Conservation (phyloP, 2,113 vertebrate genomes). For the Recurvirostra avosetta region DNA sequence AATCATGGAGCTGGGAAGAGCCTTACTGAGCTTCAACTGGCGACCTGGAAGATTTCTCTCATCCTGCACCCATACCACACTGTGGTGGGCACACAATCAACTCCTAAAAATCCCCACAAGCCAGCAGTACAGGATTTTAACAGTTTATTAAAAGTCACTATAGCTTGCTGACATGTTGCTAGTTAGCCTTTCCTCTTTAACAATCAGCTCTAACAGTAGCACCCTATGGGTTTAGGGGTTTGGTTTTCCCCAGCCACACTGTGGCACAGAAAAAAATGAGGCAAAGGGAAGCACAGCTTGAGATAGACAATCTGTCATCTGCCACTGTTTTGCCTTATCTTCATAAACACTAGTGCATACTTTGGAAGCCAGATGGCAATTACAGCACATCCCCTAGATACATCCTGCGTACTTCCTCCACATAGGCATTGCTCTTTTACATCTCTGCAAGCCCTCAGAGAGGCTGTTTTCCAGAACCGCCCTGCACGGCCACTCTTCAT, state of each 20-base stretch:
- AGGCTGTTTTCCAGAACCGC: not conserved
- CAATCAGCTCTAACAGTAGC: not conserved
- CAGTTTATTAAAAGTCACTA: not conserved
- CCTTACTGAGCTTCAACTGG: not conserved
- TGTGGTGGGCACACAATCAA: not conserved
- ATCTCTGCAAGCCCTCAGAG: not conserved
- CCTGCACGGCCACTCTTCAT: not conserved
- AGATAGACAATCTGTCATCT: not conserved
- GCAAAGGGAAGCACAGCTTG: not conserved
- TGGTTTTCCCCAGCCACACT: not conserved
- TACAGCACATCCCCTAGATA: not conserved
- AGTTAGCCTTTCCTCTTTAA: not conserved
- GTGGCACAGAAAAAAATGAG: not conserved
- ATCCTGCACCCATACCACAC: not conserved
- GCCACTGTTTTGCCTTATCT: not conserved
- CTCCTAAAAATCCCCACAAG: not conserved
- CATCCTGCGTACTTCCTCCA: not conserved
- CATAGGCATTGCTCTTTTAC: not conserved
- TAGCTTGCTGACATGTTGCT: not conserved
- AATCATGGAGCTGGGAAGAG: not conserved
- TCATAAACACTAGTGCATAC: not conserved
- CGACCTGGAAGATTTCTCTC: not conserved
- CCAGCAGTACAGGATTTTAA: not conserved
- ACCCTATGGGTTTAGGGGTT: not conserved
- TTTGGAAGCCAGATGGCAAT: not conserved